phyloP scores from a whole-genome alignment of 1,140 invertebrate species.

The Marisa cornuarietis region DNA sequence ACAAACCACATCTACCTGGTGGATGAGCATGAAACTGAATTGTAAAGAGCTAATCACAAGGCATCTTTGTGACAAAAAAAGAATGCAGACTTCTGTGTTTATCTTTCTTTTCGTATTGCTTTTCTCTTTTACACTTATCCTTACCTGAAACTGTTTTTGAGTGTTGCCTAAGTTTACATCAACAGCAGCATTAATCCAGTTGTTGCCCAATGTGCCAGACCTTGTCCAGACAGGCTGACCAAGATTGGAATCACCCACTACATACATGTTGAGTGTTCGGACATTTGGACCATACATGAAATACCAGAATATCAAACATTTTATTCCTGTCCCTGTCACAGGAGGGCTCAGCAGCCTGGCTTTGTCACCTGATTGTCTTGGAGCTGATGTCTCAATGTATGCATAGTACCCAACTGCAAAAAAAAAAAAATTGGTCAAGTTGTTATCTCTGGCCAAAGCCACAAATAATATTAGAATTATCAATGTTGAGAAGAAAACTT shows the following conservation, averaged over 20 bases:
- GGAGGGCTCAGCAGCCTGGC: constrained; percentile 42
- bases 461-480: too few species aligned
- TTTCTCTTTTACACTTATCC: background rate
- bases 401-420: constrained; percentile 47
- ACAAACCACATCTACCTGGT: too few species aligned
- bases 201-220: constrained; percentile 51
- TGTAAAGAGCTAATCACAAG: background rate
- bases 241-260: constrained; percentile 6
- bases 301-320: constrained; percentile 71
- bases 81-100: background rate
- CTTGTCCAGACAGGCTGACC: constrained; percentile 40
- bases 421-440: background rate
- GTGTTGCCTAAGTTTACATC: constrained; percentile 27
- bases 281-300: constrained; percentile 76
- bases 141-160: constrained; percentile 11
- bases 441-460: too few species aligned
- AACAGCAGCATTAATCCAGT: constrained; percentile 54
- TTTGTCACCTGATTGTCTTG: constrained; percentile 51
- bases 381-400: constrained; percentile 51
- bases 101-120: background rate
- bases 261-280: constrained; percentile 39
- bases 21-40: background rate
- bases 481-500: background rate
- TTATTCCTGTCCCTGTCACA: constrained; percentile 22
- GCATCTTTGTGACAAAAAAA: background rate